Base-by-base conservation (phyloP, 1,140 invertebrate species). In the Trichonephila clavipes region DNA sequence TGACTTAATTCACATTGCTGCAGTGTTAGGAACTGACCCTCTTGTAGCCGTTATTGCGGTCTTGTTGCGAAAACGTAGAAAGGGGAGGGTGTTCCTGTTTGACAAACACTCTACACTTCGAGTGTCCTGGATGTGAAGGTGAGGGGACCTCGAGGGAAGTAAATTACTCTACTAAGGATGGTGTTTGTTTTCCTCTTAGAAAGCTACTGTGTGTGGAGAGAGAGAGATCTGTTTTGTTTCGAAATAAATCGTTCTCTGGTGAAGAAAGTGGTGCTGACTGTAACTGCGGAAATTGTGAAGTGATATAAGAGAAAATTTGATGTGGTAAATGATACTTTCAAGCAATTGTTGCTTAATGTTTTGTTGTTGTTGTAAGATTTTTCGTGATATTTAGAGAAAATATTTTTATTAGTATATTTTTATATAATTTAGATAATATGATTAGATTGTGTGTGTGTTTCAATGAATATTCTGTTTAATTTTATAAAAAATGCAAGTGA, bases 161-260 rank as follows among this genome's bases (percentile, higher is more conserved):
- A 86, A 92, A 92, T 92, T 92, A 92, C 90, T 92, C 24, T n/a
- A 59, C 62, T 58, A 24, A 28, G 58, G 40, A 87, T 40, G 51
- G 44, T 92, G 40, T 92, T 92, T 92, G 90, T 92, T 87, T 87
- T 92, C 82, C 90, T 92, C 90, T 92, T 59, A 21, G 24, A 28
- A 44, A n/a, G 28, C 72, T 19, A 16, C 58, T 44, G 88, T 51
- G 21, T 4, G 40, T n/a, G n/a, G n/a, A n/a, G n/a, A 10, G 12
- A 21, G 64, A 87, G 85, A 87, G 85, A 61, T 18, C 58, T 87
- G 85, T 87, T 87, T 87, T 24, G 62, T 87, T 87, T 87, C 24
- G 10, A n/a, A 8, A 10, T 16, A 5, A 61, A 12, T 18, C 10
- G 82, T 14, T 85, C n/a, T 85, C 40, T 19, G 59, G 24, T 61